Base-by-base conservation (phyloP, 2,797 vertebrate species). In the Aythya fuligula region DNA sequence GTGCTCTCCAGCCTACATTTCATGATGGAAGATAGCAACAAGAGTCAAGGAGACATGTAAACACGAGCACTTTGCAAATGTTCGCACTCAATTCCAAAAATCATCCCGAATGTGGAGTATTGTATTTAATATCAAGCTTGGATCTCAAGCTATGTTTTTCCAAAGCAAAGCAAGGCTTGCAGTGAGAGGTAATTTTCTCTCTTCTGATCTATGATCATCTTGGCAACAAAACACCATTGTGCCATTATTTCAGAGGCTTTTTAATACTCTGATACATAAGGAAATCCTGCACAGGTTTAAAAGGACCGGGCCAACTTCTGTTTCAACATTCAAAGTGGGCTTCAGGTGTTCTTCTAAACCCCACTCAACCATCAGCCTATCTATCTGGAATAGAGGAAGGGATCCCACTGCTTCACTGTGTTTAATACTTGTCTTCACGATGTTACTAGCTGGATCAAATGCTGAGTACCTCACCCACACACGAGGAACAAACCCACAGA, bases 31-130 rank as follows among this genome's bases (percentile, higher is more conserved):
- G 32, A 47, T 41, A 65, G 65, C 39, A 54, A 85, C 39, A 54
- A 82, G 49, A 80, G 66, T 24, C 61, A 81, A 72, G 72, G 24
- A 71, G 71, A 92, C 94, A 90, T 5, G 61, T 79, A 93, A 92
- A 85, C 34, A 84, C 4, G 12, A 88, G 16, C 21, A 34, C 93
- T 90, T 92, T 90, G 74, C 38, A 87, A 88, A 87, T 60, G 38
- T 17, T 92, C 6, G 36, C 62, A 22, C 6, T 49, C 61, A 77
- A 85, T 91, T 77, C 61, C 71, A 70, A 69, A 91, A 82, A 89
- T 90, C 65, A 92, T 56, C 65, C 51, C 51, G 65, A 53, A 45
- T n/a, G 24, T 22, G 17, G 61, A 51, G 7, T 82, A 82, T 3
- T 24, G 21, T 32, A 47, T 72, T 93, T 87, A 75, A 93, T 69